These are phyloP conservation scores for Stichopus chloronotus DNA, from an alignment of 35 echinoderm and acorn worm genomes.

Conservation along the genomic window DNA sequence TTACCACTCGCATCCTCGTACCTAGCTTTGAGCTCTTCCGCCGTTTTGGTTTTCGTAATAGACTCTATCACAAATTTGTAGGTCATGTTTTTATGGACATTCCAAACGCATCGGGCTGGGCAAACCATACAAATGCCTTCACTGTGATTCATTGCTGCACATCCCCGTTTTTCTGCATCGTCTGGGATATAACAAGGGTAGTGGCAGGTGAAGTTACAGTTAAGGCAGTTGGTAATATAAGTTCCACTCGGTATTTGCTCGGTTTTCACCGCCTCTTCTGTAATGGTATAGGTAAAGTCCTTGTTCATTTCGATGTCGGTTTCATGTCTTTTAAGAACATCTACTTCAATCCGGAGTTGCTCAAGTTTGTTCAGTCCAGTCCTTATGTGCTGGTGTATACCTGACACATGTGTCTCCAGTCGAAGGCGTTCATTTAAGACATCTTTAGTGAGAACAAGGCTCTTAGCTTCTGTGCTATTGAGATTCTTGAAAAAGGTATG, in stretches of 20 bases:
- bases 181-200: neutral
- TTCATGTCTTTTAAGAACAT: conserved; percentile 15
- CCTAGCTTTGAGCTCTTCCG: conserved; percentile 35
- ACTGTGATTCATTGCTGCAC: conserved; percentile 5
- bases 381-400: conserved; percentile 55
- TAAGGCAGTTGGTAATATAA: conserved; percentile 38
- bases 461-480: conserved; percentile 28
- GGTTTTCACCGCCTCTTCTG: neutral
- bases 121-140: conserved; percentile 40
- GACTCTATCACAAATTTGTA: conserved; percentile 43
- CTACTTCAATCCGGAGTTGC: conserved; percentile 48
- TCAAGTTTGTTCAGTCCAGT: conserved; percentile 62
- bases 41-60: conserved; percentile 9
- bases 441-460: conserved; percentile 59
- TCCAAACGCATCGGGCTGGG: conserved; percentile 24
- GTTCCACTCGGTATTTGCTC: conserved; percentile 15
- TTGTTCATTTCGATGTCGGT: conserved; percentile 54
- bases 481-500: conserved; percentile 50
- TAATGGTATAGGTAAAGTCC: conserved; percentile 30
- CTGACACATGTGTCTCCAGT: conserved; percentile 45
- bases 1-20: conserved; percentile 46
- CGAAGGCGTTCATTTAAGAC: conserved; percentile 61
- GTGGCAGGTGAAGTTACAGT: conserved; percentile 55
- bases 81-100: conserved; percentile 50
- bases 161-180: neutral